Base-by-base conservation (phyloP, 2,113 vertebrate genomes). In the Indri indri region DNA sequence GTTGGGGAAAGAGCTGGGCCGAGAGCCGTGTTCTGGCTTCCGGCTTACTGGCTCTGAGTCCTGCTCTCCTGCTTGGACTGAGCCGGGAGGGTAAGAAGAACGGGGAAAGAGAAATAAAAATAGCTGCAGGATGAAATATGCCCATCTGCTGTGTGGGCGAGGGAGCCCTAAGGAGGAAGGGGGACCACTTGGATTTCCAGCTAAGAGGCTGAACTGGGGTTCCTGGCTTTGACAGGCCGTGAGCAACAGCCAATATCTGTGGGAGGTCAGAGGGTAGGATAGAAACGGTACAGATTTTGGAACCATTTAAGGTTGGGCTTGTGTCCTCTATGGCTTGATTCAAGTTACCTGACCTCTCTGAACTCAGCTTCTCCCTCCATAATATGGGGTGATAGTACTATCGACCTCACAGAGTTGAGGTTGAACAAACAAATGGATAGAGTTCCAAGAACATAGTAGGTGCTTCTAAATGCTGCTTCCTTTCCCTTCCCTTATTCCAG, bases 71-170 rank as follows among this genome's bases (percentile, higher is more conserved):
- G 54, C 59, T 84, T 87, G 97, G 96, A 79, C 91, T 94, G 71
- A 3, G 27, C 70, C 50, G 77, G 70, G 96, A 93, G 90, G 79
- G 0, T 1, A 84, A 47, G 57, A 45, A 96, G 79, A 94, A 91
- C 90, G 79, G 93, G 79, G 95, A 91, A 95, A 61, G 1, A 52
- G 0, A 93, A 59, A 81, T 79, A 0, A 47, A 98, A 98, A 97
- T 98, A 98, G 97, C 95, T 63, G 18, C 92, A 97, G 81, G 97
- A 52, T 34, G 96, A 97, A 97, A 98, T 97, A 91, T 85, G 30
- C 68, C 98, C 98, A 98, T 98, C 98, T 98, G 98, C 59, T 11
- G 5, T 3, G 98, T 97, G 96, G 98, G 98, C 30, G 83, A 96
- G 0, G 0, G 92, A 97, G 95, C 59, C 88, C 87, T 37, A 65